These are phyloP conservation scores for Nestor notabilis DNA, from an alignment of 2,113 vertebrate species.

Conservation along the genomic window DNA sequence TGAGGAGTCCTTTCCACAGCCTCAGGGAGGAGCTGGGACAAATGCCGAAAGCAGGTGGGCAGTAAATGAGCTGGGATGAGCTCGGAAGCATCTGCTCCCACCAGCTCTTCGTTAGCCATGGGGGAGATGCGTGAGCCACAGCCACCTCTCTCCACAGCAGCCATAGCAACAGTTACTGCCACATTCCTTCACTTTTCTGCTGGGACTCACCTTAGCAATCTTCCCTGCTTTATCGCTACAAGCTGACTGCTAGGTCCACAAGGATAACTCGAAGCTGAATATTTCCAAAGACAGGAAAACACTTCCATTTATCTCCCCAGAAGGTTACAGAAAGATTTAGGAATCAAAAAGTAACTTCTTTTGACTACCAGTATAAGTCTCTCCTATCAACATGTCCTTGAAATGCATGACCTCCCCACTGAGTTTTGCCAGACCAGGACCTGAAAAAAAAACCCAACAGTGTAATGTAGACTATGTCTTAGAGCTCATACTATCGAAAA, in stretches of 20 bases:
- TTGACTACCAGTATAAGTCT: background rate
- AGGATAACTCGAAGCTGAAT: background rate
- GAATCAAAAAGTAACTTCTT: background rate
- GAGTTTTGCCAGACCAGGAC: background rate
- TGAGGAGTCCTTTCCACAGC: background rate
- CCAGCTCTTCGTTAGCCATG: background rate
- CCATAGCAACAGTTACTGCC: background rate
- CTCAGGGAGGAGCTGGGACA: background rate
- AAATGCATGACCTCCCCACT: background rate
- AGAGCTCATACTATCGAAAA: background rate
- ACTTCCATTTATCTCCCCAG: background rate
- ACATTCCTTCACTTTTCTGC: background rate
- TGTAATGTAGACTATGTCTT: accelerated
- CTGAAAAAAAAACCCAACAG: background rate
- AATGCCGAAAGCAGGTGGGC: background rate
- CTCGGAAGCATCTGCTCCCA: background rate
- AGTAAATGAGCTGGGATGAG: background rate
- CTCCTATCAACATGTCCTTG: background rate
- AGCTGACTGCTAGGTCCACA: background rate
- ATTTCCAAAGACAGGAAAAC: background rate
- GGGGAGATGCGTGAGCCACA: background rate
- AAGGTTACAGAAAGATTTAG: background rate
- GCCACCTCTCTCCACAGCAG: background rate
- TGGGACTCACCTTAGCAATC: background rate
- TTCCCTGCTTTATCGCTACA: background rate